Percentiles rank a stretch among this genome's conserved stretches.
Conservation (phyloP, 2,888 invertebrate genomes). For the Erebia palarica region DNA sequence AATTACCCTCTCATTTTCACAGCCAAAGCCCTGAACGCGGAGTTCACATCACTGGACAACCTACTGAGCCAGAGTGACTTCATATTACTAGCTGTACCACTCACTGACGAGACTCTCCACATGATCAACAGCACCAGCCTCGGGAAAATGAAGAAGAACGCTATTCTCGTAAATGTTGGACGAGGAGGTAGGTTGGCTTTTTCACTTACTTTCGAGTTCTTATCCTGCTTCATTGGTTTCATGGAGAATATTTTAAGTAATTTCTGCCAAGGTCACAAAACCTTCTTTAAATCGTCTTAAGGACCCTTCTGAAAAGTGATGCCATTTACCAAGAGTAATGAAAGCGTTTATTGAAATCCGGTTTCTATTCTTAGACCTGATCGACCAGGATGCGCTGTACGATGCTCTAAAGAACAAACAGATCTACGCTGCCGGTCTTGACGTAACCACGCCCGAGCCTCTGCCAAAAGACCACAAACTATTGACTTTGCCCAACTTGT, state of each 20-base stretch:
- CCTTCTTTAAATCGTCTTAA: no score
- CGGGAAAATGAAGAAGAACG: slow-evolving; percentile 91
- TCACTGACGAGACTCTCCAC: slow-evolving; percentile 89
- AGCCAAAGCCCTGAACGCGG: slow-evolving; percentile 79
- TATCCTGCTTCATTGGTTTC: no score
- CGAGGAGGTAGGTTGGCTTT: slow-evolving; percentile 84
- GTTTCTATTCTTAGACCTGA: slow-evolving; percentile 71
- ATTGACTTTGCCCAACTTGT: slow-evolving; percentile 84
- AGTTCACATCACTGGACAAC: slow-evolving; percentile 86
- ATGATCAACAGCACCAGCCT: slow-evolving; percentile 91
- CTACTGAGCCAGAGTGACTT: slow-evolving; percentile 92
- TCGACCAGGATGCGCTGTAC: slow-evolving; percentile 91
- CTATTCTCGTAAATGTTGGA: slow-evolving; percentile 94
- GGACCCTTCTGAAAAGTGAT: no score
- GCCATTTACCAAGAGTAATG: no score
- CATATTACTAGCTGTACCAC: slow-evolving; percentile 89
- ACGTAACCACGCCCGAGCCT: slow-evolving; percentile 96
- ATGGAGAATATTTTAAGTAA: no score
- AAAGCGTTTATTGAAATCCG: no score
- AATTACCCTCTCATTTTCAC: slow-evolving; percentile 21
- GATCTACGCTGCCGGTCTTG: slow-evolving; percentile 94
- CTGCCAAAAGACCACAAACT: slow-evolving; percentile 90
- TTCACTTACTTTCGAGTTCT: no score
- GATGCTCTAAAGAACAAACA: slow-evolving; percentile 87
- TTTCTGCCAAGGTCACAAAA: no score